These are phyloP conservation scores for Montipora capitata DNA, from an alignment of 92 coral and sea anemone genomes.

Conservation along the genomic window DNA sequence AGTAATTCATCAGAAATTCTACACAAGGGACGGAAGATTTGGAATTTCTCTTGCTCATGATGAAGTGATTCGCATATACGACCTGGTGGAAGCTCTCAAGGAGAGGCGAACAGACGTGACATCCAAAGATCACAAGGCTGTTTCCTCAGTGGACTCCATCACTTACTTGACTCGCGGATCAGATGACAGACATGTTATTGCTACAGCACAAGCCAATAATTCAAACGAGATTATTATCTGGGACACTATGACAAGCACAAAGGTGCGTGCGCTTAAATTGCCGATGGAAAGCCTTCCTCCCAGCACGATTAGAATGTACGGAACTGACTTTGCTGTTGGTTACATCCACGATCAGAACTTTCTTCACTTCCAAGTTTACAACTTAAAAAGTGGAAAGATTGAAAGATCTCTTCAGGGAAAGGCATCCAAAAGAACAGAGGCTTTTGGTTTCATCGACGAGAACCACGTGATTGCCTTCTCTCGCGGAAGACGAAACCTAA, in stretches of 20 bases:
- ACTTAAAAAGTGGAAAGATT: slow-evolving; percentile 79
- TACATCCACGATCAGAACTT: slow-evolving; percentile 86
- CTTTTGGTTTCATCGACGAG: slow-evolving; percentile 81
- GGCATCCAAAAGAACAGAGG: slow-evolving; percentile 91
- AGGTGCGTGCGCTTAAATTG: slow-evolving; percentile 76
- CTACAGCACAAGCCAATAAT: slow-evolving; percentile 73
- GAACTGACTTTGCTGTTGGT: slow-evolving; percentile 84
- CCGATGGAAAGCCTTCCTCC: slow-evolving; percentile 55
- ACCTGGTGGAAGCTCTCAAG: slow-evolving; percentile 77
- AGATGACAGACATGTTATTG: slow-evolving; percentile 88
- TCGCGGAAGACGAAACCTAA: slow-evolving; percentile 92
- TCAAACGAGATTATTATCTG: slow-evolving; percentile 78
- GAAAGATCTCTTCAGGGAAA: slow-evolving; percentile 86
- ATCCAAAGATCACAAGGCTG: slow-evolving; percentile 43
- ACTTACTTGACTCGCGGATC: slow-evolving; percentile 65
- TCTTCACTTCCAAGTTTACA: slow-evolving; percentile 80
- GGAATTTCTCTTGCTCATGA: slow-evolving; percentile 81
- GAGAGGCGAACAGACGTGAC: slow-evolving; percentile 77
- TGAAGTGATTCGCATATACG: slow-evolving; percentile 89
- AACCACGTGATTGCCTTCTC: slow-evolving; percentile 83
- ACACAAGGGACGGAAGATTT: slow-evolving; percentile 77
- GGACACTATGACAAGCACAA: slow-evolving; percentile 76
- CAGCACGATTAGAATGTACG: slow-evolving; percentile 82
- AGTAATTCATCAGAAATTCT: slow-evolving; percentile 77
- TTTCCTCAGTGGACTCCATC: slow-evolving; percentile 79